phyloP scores from a whole-genome alignment of 2,113 vertebrate genomes.

The Psettodes erumei region DNA sequence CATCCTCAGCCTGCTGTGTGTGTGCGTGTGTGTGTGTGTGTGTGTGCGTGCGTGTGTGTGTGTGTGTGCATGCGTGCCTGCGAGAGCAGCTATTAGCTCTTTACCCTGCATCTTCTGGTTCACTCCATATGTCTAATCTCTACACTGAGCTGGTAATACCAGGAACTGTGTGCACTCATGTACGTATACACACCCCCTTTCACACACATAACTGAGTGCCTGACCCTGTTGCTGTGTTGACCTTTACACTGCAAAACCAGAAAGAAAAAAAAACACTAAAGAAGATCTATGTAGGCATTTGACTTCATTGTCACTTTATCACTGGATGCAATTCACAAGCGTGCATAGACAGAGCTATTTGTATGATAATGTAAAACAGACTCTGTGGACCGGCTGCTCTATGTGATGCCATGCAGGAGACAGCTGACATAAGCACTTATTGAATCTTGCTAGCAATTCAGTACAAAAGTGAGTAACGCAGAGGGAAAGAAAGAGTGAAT shows the following conservation, averaged over 20 bases:
- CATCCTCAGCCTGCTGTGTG: background rate
- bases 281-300: slow-evolving; percentile 36
- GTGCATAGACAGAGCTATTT: slow-evolving; percentile 45
- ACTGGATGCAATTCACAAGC: slow-evolving; percentile 1
- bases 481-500: background rate
- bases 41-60: too few species aligned
- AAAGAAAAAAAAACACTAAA: slow-evolving; percentile 7
- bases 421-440: slow-evolving; percentile 63
- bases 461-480: slow-evolving; percentile 23
- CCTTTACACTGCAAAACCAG: slow-evolving; percentile 27
- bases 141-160: slow-evolving; percentile 11
- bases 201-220: background rate
- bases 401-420: slow-evolving; percentile 39
- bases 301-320: slow-evolving; percentile 47
- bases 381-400: slow-evolving; percentile 18
- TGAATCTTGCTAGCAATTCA: slow-evolving; percentile 37
- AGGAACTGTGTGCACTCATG: background rate
- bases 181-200: background rate
- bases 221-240: background rate
- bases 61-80: too few species aligned
- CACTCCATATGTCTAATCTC: slow-evolving; percentile 17
- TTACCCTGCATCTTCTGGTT: slow-evolving; percentile 17
- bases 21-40: background rate
- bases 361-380: slow-evolving; percentile 59
- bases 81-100: slow-evolving; percentile 25